phyloP scores from a whole-genome alignment of 2,888 invertebrate genomes.

The Trachelus iudaicus region DNA sequence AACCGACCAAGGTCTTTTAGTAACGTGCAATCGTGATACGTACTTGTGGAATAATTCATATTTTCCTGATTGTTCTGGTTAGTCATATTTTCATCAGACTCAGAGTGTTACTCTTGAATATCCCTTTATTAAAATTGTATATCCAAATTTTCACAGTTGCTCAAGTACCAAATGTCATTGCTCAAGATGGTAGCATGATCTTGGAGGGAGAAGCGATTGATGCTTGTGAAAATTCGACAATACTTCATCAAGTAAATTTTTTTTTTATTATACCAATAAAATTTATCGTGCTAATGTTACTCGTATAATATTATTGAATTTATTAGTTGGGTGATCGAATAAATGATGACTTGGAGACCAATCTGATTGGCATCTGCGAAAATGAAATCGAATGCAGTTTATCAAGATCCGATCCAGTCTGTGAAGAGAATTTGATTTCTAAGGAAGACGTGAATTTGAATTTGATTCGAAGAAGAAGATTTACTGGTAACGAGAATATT shows the following conservation, averaged over 20 bases:
- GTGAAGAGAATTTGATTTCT: slow-evolving; percentile 34
- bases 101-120: neutral
- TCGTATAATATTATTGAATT: neutral
- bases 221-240: slow-evolving; percentile 64
- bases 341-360: slow-evolving; percentile 44
- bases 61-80: slow-evolving; percentile 71
- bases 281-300: slow-evolving; percentile 4
- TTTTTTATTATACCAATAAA: slow-evolving; percentile 1
- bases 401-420: slow-evolving; percentile 39
- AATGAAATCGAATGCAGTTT: slow-evolving; percentile 53
- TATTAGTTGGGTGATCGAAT: slow-evolving; percentile 54
- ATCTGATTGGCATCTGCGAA: slow-evolving; percentile 45
- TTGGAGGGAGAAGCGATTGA: slow-evolving; percentile 60
- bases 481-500: neutral
- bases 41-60: slow-evolving; percentile 37
- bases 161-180: slow-evolving; percentile 66
- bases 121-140: slow-evolving; percentile 9
- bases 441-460: slow-evolving; percentile 8
- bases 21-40: slow-evolving; percentile 48
- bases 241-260: slow-evolving; percentile 58
- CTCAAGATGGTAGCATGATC: slow-evolving; percentile 66
- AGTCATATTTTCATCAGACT: slow-evolving; percentile 17
- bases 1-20: slow-evolving; percentile 42
- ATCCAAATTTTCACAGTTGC: slow-evolving; percentile 58
- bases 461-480: slow-evolving; percentile 1